Evolutionary conservation across 2,797 vertebrate species (phyloP).

Genomic region (Malacoraja senta): DNA sequence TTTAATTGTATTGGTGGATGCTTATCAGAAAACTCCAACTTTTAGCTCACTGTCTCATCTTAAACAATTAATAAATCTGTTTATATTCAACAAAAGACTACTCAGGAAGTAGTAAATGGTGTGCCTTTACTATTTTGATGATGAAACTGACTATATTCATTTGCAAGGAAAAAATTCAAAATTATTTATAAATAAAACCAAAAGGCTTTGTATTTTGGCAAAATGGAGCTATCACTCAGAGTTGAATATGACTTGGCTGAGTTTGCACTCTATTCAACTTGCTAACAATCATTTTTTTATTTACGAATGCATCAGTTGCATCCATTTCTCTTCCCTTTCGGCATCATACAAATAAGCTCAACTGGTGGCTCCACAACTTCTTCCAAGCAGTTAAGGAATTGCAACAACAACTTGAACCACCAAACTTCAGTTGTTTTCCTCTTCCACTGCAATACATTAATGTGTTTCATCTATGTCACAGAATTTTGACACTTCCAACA

Average conservation of each 20-base stretch:
- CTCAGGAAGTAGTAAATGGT: not conserved
- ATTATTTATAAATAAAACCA: not conserved
- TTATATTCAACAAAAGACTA: not conserved
- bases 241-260: not conserved
- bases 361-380: not conserved
- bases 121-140: not conserved
- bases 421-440: not conserved
- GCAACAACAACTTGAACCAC: not conserved
- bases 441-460: not conserved
- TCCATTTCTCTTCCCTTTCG: not conserved
- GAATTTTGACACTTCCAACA: not conserved
- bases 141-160: not conserved
- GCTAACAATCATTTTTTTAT: not conserved
- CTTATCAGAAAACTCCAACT: not conserved
- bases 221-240: not conserved
- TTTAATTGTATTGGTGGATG: not conserved
- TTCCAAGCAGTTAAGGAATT: not conserved
- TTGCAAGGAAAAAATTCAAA: not conserved
- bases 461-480: not conserved
- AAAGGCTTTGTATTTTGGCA: not conserved
- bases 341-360: not conserved
- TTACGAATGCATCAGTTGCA: not conserved
- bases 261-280: not conserved
- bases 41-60: not conserved
- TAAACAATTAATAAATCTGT: not conserved